Conservation (phyloP, 2,797 vertebrate genomes). For the Halcyon leucocephala region DNA sequence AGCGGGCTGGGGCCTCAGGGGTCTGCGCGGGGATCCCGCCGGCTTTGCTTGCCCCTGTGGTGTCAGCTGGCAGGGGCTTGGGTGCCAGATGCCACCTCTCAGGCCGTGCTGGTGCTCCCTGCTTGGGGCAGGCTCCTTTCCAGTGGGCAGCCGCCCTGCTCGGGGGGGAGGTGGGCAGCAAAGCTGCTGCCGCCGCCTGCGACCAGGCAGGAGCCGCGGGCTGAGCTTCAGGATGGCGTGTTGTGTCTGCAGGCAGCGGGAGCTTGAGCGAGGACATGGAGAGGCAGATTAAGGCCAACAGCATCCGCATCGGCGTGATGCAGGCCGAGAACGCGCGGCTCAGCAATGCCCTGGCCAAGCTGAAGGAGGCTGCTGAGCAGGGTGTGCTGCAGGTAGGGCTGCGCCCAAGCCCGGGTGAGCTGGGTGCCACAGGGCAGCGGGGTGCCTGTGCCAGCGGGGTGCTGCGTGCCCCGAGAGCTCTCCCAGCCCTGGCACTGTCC, state of each 20-base stretch:
- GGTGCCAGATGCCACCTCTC: too few species aligned
- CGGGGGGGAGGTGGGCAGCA: neutral
- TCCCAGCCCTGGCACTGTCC: too few species aligned
- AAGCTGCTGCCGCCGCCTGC: neutral
- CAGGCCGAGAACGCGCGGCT: constrained; percentile 87
- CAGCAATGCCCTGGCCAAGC: constrained; percentile 78
- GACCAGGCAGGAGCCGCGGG: neutral
- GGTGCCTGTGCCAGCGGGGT: too few species aligned
- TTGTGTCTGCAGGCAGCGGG: constrained; percentile 82
- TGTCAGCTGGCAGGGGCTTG: too few species aligned
- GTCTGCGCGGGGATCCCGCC: neutral
- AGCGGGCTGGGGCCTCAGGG: too few species aligned
- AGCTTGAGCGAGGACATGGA: constrained; percentile 89
- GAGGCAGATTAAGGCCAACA: constrained; percentile 89
- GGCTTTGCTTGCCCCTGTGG: too few species aligned
- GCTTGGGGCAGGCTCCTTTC: neutral
- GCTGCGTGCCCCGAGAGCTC: neutral
- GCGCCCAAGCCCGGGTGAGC: neutral
- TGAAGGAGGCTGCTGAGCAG: constrained; percentile 76
- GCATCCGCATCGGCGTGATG: constrained; percentile 84
- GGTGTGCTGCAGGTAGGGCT: constrained; percentile 74
- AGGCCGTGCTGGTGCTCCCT: too few species aligned
- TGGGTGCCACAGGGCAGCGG: neutral
- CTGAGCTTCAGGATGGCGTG: accelerated
- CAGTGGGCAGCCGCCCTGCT: neutral